Evolutionary conservation across 2,797 vertebrate species (phyloP).

Genomic region (Sebastes melanostomus): DNA sequence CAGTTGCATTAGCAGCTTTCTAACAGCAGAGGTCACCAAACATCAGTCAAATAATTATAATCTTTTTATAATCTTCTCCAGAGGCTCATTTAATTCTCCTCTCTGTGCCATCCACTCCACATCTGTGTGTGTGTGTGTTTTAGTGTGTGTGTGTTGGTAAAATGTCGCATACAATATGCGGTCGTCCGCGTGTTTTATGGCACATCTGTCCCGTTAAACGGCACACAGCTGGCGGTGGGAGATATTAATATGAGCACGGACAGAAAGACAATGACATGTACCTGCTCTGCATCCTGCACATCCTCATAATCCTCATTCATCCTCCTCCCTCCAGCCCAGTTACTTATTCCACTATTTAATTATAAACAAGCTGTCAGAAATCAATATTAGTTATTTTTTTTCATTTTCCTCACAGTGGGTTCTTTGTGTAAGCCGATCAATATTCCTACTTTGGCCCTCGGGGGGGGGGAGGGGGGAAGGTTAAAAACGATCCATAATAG

Average conservation of each 20-base stretch:
- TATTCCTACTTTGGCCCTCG: constrained; percentile 52
- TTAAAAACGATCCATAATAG: constrained; percentile 63
- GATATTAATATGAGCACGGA: background rate
- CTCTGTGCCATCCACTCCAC: background rate
- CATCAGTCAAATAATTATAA: background rate
- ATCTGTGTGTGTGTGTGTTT: background rate
- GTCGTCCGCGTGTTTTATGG: background rate
- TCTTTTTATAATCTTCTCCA: constrained; percentile 14
- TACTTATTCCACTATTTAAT: constrained; percentile 51
- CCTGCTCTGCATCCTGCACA: constrained; percentile 8
- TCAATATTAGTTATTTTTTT: constrained; percentile 56
- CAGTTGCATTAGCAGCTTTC: constrained; percentile 10
- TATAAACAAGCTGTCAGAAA: constrained; percentile 65
- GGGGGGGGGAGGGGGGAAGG: constrained; percentile 4
- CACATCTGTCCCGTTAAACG: constrained; percentile 45
- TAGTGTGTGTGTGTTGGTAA: background rate
- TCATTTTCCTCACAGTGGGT: constrained; percentile 47
- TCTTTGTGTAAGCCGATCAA: constrained; percentile 67
- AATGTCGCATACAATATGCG: too few species aligned
- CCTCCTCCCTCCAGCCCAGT: constrained; percentile 4
- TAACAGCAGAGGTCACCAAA: constrained; percentile 46
- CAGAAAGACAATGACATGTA: background rate
- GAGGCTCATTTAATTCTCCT: constrained; percentile 7
- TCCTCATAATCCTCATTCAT: constrained; percentile 22
- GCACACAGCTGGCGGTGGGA: constrained; percentile 15